phyloP scores from a whole-genome alignment of 2,888 invertebrate species.

The Lumbricus terrestris region DNA sequence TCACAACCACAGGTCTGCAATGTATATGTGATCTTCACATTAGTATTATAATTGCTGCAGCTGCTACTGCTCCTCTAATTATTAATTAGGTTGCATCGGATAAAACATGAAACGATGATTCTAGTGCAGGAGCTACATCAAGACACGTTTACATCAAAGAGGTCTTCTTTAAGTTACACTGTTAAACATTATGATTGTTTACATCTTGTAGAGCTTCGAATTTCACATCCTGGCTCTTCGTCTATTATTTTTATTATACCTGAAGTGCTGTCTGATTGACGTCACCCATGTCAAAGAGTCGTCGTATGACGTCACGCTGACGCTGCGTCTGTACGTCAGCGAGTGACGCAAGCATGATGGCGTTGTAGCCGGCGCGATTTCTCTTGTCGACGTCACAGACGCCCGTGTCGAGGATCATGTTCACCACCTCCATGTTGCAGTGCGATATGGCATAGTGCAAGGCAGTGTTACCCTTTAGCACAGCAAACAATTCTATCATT shows the following conservation, averaged over 20 bases:
- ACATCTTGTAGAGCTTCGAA: no score
- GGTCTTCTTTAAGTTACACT: no score
- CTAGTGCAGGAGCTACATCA: no score
- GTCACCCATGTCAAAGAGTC: conserved; percentile 80
- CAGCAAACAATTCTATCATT: neutral
- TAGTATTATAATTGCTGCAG: no score
- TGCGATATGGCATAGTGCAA: conserved; percentile 91
- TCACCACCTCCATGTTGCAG: conserved; percentile 85
- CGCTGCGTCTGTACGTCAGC: conserved; percentile 69
- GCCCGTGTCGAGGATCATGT: conserved; percentile 81
- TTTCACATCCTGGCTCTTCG: neutral
- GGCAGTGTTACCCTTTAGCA: conserved; percentile 77
- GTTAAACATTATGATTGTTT: no score
- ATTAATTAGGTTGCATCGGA: no score
- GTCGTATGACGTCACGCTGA: conserved; percentile 75
- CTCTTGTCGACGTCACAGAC: conserved; percentile 76
- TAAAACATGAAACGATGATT: no score
- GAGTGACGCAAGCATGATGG: conserved; percentile 84
- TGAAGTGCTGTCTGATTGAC: conserved; percentile 81
- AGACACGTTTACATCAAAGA: no score
- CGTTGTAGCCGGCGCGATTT: conserved; percentile 85
- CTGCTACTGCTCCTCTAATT: no score
- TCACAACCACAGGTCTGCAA: no score
- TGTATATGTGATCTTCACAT: no score
- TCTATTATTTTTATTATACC: no score